Evolutionary conservation across 1,140 invertebrate species (phyloP), one percentile per base, ranked within the genome.

Genomic region (Meteorus sp.): DNA sequence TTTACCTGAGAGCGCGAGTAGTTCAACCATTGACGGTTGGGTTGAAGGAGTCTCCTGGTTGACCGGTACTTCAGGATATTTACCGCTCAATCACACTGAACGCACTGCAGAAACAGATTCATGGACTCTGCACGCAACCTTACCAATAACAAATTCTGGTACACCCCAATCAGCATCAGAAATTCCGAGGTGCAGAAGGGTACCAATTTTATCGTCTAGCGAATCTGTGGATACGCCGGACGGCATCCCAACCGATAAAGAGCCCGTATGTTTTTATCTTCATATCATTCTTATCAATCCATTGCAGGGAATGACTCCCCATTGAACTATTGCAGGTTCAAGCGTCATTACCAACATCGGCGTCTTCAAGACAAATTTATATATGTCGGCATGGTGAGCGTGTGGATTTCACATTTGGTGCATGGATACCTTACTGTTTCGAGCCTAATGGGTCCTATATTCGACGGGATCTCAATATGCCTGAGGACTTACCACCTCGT

Each of bases 391-490:
- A 95, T 76, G 92, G 91, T 8, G 94, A 97, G 78, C 80, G 94
- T 27, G 87, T 95, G 2, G 94, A 97, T 78, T 94, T 96, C 67
- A 93, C 92, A 0, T 95, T 95, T 71, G 92, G 93, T 15, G 81
- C 84, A 8, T 97, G 94, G 94, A 89, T 93, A 51, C 88, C 88
- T 0, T 89, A 86, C 71, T 94, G 92, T 70, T 96, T 95, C 73
- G 90, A 95, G 80, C 81, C 88, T 50, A 80, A 87, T 60, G 91
- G 89, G 70, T 84, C 76, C 19, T 96, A 96, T 67, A 77, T 86
- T 9, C 82, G 89, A 9, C 89, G 89, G 69, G 94, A 97, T 74
- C 77, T 97, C 13, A 98, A 98, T 68, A 91, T 97, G 88, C 95
- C 94, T 3, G 83, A 85, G 47, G 81, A 79, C 39, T 75, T 96